phyloP scores from a whole-genome alignment of 2,113 vertebrate genomes.

The Mola mola region DNA sequence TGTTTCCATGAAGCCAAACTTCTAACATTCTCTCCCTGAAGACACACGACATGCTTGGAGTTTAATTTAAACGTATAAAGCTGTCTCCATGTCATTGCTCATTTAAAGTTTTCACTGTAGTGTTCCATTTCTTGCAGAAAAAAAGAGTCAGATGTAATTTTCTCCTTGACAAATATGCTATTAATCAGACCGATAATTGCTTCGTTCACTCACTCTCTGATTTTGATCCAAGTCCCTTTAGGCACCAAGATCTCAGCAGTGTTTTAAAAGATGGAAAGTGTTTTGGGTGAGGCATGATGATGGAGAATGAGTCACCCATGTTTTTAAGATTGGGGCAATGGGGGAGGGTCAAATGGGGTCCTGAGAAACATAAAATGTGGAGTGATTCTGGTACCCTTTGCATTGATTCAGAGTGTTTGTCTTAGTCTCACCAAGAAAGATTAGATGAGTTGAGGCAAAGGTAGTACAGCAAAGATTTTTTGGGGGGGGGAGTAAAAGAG shows the following conservation, averaged over 20 bases:
- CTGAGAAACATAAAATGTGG: constrained; percentile 71
- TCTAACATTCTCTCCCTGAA: constrained; percentile 19
- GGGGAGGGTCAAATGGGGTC: constrained; percentile 70
- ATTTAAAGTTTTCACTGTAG: constrained; percentile 36
- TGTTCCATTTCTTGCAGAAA: constrained; percentile 36
- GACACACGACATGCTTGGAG: constrained; percentile 19
- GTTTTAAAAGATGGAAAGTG: constrained; percentile 32
- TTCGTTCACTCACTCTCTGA: constrained; percentile 31
- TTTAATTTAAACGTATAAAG: constrained; percentile 21
- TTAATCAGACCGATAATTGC: constrained; percentile 43
- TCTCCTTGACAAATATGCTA: constrained; percentile 36
- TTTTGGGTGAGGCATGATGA: constrained; percentile 22
- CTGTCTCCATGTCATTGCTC: constrained; percentile 31
- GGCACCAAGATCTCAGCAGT: constrained; percentile 43
- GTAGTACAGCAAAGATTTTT: background rate
- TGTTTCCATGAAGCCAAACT: constrained; percentile 26
- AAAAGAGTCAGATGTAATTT: constrained; percentile 43
- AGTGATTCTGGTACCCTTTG: constrained; percentile 20
- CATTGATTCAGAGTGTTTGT: constrained; percentile 40
- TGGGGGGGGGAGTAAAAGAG: background rate
- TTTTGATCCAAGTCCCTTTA: constrained; percentile 20
- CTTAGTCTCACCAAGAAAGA: constrained; percentile 17
- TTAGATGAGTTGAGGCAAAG: background rate
- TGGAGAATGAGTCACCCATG: constrained; percentile 38
- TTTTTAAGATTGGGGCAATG: constrained; percentile 59